phyloP scores from a whole-genome alignment of 2,113 vertebrate genomes.

The Bombycilla garrulus region DNA sequence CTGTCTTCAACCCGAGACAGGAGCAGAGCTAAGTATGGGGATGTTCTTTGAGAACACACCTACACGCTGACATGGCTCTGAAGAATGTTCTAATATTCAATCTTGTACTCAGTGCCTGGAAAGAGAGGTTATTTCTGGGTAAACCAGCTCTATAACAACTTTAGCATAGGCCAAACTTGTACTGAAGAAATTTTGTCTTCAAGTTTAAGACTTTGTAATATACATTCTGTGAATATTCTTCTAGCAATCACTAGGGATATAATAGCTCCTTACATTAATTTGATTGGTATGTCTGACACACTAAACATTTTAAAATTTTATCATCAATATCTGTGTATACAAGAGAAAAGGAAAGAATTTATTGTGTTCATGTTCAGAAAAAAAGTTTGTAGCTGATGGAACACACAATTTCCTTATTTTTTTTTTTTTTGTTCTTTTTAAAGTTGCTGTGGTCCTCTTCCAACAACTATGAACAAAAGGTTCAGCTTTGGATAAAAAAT shows the following conservation, averaged over 20 bases:
- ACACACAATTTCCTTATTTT: fast-evolving
- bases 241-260: neutral
- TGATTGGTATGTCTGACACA: neutral
- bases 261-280: neutral
- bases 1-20: too few species aligned
- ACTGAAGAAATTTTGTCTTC: neutral
- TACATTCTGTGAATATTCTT: neutral
- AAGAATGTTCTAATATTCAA: neutral
- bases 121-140: neutral
- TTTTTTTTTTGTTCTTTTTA: neutral
- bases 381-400: neutral
- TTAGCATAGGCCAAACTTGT: neutral
- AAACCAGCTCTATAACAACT: neutral
- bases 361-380: neutral
- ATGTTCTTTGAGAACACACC: neutral
- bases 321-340: neutral
- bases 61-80: neutral
- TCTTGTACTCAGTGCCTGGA: neutral
- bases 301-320: neutral
- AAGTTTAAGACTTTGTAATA: neutral
- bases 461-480: neutral
- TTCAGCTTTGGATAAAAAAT: neutral
- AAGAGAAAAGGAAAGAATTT: neutral
- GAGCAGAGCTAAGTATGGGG: neutral
- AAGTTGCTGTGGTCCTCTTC: neutral